A percentile compares a stretch with the other conserved stretches of the same genome.
These are phyloP conservation scores for Orchestes rusci DNA, from an alignment of 2,888 invertebrate genomes.

Conservation along the genomic window DNA sequence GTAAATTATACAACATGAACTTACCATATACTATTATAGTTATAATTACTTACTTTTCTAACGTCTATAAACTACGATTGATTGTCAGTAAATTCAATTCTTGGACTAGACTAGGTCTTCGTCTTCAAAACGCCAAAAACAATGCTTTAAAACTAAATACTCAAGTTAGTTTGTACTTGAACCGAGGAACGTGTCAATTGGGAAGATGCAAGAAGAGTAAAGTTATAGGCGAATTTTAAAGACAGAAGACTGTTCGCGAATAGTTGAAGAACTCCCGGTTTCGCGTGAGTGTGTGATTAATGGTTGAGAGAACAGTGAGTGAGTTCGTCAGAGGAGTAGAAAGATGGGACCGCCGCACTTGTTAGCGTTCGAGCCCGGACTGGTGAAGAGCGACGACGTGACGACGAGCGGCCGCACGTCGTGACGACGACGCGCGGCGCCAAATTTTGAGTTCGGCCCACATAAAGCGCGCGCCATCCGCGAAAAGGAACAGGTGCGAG, in stretches of 20 bases:
- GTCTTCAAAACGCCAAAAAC: conserved; percentile 39
- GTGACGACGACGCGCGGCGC: conserved; percentile 13
- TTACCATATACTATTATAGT: too few relatives aligned
- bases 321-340: conserved; percentile 31
- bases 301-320: conserved; percentile 16
- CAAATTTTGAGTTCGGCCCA: conserved; percentile 13
- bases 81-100: conserved; percentile 43
- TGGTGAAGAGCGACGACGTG: conserved; percentile 38
- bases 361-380: conserved; percentile 51
- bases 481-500: conserved; percentile 17
- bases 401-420: conserved; percentile 13
- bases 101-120: conserved; percentile 43
- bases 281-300: conserved; percentile 19
- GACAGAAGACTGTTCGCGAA: not conserved
- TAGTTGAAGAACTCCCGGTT: conserved; percentile 11
- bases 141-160: conserved; percentile 16
- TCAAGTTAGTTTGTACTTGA: conserved; percentile 24
- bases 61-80: conserved; percentile 34
- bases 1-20: conserved; percentile 2
- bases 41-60: conserved; percentile 22
- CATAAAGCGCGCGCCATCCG: conserved; percentile 18
- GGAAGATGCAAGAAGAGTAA: too few relatives aligned
- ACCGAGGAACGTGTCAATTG: conserved; percentile 23
- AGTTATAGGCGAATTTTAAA: too few relatives aligned
- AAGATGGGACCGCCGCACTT: conserved; percentile 53